phyloP scores from a whole-genome alignment of 2,888 invertebrate species.

The Leucoptera coffeella region DNA sequence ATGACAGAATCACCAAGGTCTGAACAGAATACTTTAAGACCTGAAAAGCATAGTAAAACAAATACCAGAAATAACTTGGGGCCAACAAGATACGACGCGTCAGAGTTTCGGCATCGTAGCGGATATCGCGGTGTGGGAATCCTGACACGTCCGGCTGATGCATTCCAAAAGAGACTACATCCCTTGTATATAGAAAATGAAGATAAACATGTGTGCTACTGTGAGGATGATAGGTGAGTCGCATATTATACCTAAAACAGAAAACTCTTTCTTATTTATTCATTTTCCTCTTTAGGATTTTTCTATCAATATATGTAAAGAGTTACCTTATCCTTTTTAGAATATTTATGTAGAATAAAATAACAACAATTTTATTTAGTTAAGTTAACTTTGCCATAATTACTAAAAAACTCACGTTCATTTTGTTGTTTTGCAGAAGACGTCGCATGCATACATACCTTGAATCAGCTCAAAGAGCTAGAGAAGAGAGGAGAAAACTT shows the following conservation, averaged over 20 bases:
- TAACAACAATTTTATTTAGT: too few relatives aligned
- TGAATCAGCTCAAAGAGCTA: conserved; percentile 63
- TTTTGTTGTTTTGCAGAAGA: too few relatives aligned
- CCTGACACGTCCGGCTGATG: conserved; percentile 17
- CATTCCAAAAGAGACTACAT: conserved; percentile 38
- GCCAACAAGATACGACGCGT: conserved; percentile 52
- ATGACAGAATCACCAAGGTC: not conserved
- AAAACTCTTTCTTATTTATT: too few relatives aligned
- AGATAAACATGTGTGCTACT: conserved; percentile 64
- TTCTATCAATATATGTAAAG: too few relatives aligned
- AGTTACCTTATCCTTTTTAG: too few relatives aligned
- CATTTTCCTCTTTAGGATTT: too few relatives aligned
- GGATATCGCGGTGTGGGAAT: too few relatives aligned
- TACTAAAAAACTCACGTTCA: too few relatives aligned
- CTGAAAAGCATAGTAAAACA: too few relatives aligned
- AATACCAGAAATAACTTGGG: conserved; percentile 23
- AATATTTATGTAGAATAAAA: conserved; percentile 44
- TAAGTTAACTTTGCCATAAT: too few relatives aligned
- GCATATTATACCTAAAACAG: too few relatives aligned
- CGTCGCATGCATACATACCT: conserved; percentile 30
- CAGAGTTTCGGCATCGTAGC: conserved; percentile 30
- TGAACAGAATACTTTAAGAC: not conserved
- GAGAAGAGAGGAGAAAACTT: conserved; percentile 65
- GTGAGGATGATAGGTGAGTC: conserved; percentile 57
- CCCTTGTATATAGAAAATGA: conserved; percentile 46